These are phyloP conservation scores for Phylloscopus whistleri DNA, from an alignment of 2,113 vertebrate species.

Conservation along the genomic window DNA sequence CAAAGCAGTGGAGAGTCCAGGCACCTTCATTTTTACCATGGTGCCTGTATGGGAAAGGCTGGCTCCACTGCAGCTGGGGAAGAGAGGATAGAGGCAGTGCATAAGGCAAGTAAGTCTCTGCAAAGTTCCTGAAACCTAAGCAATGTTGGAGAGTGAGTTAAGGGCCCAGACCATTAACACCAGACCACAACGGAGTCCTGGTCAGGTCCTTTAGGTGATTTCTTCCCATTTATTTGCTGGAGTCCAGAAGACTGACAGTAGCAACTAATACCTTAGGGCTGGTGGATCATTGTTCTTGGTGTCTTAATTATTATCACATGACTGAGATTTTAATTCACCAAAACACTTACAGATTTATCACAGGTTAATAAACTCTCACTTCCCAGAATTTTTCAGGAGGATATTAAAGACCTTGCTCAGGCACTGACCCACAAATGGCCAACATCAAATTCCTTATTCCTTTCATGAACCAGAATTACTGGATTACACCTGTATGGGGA, in stretches of 20 bases:
- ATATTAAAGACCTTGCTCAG: not conserved
- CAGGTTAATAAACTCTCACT: not conserved
- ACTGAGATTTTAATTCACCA: not conserved
- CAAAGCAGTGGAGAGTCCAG: not conserved
- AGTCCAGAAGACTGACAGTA: not conserved
- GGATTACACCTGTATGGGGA: slow-evolving; percentile 83
- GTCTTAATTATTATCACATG: not conserved
- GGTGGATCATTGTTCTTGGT: not conserved
- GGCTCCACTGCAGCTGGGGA: not conserved
- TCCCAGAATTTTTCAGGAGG: not conserved
- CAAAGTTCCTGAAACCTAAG: not conserved
- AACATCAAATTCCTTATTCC: not conserved
- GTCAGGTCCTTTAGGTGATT: not conserved
- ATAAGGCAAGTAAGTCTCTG: not conserved
- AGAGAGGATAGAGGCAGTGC: not conserved
- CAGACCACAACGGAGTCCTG: not conserved
- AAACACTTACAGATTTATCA: not conserved
- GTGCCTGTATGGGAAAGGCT: not conserved
- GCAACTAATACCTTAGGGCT: not conserved
- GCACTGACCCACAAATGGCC: not conserved
- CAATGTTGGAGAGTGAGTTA: not conserved
- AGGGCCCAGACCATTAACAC: not conserved
- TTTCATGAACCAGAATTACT: not conserved
- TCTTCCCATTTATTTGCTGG: not conserved
- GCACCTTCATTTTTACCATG: not conserved